phyloP scores from a whole-genome alignment of 2,888 invertebrate species.

The Doris montereyensis region DNA sequence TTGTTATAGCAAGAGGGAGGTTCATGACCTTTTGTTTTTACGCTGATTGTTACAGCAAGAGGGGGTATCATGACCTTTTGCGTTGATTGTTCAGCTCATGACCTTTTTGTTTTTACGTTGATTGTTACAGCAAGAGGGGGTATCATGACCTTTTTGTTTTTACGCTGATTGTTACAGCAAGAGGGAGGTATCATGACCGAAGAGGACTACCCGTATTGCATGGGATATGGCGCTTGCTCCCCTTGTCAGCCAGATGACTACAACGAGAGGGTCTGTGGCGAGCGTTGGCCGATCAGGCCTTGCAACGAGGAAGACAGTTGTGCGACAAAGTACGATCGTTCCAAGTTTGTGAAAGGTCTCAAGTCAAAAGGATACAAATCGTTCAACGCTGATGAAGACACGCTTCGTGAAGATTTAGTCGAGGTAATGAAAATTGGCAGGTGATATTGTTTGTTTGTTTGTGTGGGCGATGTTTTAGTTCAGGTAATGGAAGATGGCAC shows the following conservation, averaged over 20 bases:
- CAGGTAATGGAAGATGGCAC: too few relatives aligned
- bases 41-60: neutral
- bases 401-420: neutral
- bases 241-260: conserved; percentile 32
- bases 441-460: too few relatives aligned
- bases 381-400: neutral
- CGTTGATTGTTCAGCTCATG: neutral
- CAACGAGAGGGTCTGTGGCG: conserved; percentile 64
- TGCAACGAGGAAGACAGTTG: conserved; percentile 65
- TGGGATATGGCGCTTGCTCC: conserved; percentile 14
- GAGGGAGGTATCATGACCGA: conserved; percentile 21
- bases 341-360: conserved; percentile 61
- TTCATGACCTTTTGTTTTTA: too few relatives aligned
- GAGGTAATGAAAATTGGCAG: neutral
- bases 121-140: too few relatives aligned
- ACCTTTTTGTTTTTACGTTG: too few relatives aligned
- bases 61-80: neutral
- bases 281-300: conserved; percentile 53
- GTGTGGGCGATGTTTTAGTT: too few relatives aligned
- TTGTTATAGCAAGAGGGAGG: too few relatives aligned
- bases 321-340: conserved; percentile 54
- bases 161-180: conserved; percentile 17
- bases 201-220: conserved; percentile 34
- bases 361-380: conserved; percentile 51
- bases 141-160: too few relatives aligned